These are phyloP conservation scores for Melipona quadrifasciata DNA, from an alignment of 1,140 invertebrate genomes.

Conservation along the genomic window DNA sequence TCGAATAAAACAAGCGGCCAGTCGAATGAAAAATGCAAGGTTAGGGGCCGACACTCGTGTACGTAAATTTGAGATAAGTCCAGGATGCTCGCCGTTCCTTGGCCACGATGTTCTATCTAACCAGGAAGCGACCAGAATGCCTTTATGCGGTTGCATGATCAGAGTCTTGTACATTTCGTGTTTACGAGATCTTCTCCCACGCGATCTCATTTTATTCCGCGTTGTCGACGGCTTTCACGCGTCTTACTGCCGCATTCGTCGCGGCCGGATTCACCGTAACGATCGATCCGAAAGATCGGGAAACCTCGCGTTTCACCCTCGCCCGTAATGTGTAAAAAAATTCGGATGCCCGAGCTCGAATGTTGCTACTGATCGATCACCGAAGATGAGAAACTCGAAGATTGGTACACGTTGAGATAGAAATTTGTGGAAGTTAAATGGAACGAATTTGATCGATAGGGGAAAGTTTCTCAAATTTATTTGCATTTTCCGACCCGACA, in stretches of 20 bases:
- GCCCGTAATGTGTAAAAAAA: slow-evolving; percentile 30
- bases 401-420: neutral
- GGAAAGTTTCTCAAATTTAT: neutral
- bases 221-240: neutral
- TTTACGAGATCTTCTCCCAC: slow-evolving; percentile 19
- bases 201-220: neutral
- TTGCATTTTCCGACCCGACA: neutral
- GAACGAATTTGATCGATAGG: neutral
- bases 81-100: neutral
- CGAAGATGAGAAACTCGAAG: neutral
- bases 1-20: neutral
- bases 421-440: neutral
- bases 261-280: slow-evolving; percentile 39
- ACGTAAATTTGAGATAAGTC: slow-evolving; percentile 23
- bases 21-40: neutral
- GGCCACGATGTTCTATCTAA: slow-evolving; percentile 29
- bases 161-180: slow-evolving; percentile 19
- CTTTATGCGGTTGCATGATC: neutral
- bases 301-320: neutral
- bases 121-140: slow-evolving; percentile 39
- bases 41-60: neutral
- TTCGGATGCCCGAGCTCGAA: neutral
- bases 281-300: slow-evolving; percentile 4
- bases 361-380: neutral
- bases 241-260: neutral